Evolutionary conservation across 2,113 vertebrate species (phyloP).

Genomic region (Colaptes auratus): DNA sequence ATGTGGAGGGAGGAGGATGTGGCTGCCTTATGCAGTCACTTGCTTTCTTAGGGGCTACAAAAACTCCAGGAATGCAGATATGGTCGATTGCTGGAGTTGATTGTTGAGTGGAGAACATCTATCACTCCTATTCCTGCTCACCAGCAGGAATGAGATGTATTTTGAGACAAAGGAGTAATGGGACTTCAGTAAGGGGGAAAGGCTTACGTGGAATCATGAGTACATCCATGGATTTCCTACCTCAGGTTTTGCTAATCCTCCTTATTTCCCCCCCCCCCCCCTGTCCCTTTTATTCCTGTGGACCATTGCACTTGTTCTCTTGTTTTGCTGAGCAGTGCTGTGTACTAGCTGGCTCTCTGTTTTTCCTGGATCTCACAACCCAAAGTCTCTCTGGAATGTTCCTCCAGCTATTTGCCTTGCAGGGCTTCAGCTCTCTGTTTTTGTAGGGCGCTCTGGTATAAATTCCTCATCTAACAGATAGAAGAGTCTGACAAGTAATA

Average conservation of each 20-base stretch:
- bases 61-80: neutral
- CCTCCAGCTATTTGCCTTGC: neutral
- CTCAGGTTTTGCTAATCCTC: neutral
- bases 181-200: neutral
- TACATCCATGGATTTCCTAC: neutral
- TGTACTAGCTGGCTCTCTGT: neutral
- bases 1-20: accelerated
- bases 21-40: neutral
- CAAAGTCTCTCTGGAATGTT: constrained; percentile 22
- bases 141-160: neutral
- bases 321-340: neutral
- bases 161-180: neutral
- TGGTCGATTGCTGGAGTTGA: neutral
- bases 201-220: neutral
- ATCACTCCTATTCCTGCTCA: neutral
- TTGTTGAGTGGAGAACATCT: neutral
- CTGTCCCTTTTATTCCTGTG: neutral
- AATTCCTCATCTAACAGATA: neutral
- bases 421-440: neutral
- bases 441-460: neutral
- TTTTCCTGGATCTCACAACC: neutral
- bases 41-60: neutral
- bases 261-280: neutral
- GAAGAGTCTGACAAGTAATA: neutral
- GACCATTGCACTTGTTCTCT: neutral